phyloP scores from a whole-genome alignment of 2,113 vertebrate species.

The Bubo bubo region DNA sequence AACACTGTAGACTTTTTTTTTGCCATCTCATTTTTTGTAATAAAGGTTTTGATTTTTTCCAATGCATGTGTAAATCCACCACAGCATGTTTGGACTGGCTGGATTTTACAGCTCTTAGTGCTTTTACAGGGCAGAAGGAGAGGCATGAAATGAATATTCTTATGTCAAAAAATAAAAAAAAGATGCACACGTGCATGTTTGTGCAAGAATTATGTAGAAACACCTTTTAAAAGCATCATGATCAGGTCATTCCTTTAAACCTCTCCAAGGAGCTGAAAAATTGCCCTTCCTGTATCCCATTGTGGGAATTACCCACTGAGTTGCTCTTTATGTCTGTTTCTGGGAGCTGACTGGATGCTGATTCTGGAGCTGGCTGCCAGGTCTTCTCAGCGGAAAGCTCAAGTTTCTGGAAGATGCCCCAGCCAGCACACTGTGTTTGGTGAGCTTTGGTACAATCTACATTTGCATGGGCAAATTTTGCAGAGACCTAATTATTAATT shows the following conservation, averaged over 20 bases:
- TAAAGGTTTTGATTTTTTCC: background rate
- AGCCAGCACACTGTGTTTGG: conserved; percentile 53
- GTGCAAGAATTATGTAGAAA: background rate
- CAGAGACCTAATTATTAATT: background rate
- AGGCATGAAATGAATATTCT: background rate
- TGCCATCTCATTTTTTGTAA: background rate
- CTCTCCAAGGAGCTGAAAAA: conserved; percentile 50
- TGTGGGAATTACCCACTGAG: conserved; percentile 52
- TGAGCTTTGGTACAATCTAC: conserved; percentile 12
- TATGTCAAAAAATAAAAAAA: background rate
- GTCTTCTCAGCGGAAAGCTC: conserved; percentile 47
- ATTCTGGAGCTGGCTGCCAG: conserved; percentile 24
- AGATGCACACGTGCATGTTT: background rate
- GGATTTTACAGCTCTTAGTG: background rate
- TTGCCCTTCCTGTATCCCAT: conserved; percentile 52
- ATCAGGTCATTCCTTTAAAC: conserved; percentile 33
- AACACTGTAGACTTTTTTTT: background rate
- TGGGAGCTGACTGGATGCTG: conserved; percentile 39
- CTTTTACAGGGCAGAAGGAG: background rate
- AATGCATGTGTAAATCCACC: background rate
- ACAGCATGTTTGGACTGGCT: background rate
- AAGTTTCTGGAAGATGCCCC: conserved; percentile 53
- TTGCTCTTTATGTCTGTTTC: conserved; percentile 51
- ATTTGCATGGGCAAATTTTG: conserved; percentile 9
- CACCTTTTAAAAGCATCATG: background rate